Base-by-base conservation (phyloP, 30 jellyfish, hydroid and myxozoan species). In the Aurelia aurita region DNA sequence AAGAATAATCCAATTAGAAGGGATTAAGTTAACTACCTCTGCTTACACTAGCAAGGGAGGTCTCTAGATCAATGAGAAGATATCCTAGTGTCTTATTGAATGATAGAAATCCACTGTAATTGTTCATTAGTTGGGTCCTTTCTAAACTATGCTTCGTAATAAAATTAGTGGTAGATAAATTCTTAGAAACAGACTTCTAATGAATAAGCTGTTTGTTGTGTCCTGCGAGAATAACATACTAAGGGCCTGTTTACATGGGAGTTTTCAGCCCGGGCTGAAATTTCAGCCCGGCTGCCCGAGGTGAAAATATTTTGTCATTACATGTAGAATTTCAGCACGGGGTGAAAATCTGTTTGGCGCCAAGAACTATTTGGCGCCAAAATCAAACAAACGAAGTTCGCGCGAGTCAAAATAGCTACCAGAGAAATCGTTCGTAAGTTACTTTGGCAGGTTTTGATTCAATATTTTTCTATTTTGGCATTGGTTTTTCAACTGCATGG, bases 221-320 rank as follows among this genome's bases (percentile, higher is more conserved):
- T n/a, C n/a, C n/a, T n/a, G n/a, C n/a, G n/a, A n/a, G n/a, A n/a
- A n/a, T n/a, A n/a, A n/a, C n/a, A n/a, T n/a, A n/a, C n/a, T n/a
- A n/a, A 35, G 80, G 80, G 80, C 58, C 64, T 44, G 80, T 22
- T 68, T 68, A 68, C 49, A 68, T 68, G 80, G 49, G 80, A 68
- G 80, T 68, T 68, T 34, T 68, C 58, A 44, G 80, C 80, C 32
- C 32, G 59, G 80, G n/a, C n/a, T n/a, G n/a, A n/a, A 28, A 65
- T 65, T 65, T 65, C 77, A 65, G 80, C 80, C 32, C 32, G 59
- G 80, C 60, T 68, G 39, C 29, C 58, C 80, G 80, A 32, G 80
- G 80, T 68, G 80, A 32, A 68, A 68, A 22, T 68, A 9, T 32
- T 25, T 32, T 26, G 59, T 29, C 60, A 26, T 68, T 68, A 68